Conservation (phyloP, 2,797 vertebrate species). For the Thunnus albacares region DNA sequence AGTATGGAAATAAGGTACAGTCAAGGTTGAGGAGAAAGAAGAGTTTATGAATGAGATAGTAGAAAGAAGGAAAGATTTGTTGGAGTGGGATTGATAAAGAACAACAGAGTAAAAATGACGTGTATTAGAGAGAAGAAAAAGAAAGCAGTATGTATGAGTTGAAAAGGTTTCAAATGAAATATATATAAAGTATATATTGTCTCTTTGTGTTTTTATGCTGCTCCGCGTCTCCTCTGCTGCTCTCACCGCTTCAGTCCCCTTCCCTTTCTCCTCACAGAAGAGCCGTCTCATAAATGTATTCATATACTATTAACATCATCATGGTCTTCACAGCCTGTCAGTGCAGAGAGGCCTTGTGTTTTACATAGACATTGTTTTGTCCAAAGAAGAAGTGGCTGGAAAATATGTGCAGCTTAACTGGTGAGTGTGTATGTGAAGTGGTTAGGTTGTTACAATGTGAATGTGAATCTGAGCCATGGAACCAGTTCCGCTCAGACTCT, state of each 20-base stretch:
- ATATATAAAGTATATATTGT: neutral
- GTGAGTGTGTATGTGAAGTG: conserved; percentile 19
- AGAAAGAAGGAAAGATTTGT: neutral
- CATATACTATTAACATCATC: conserved; percentile 26
- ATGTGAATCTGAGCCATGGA: conserved; percentile 19
- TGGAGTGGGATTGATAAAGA: neutral
- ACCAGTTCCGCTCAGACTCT: conserved; percentile 18
- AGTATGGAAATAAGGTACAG: conserved; percentile 33
- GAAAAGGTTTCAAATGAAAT: neutral
- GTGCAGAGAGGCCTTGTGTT: conserved; percentile 26
- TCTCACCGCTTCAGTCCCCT: neutral
- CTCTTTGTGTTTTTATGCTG: neutral
- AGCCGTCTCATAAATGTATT: conserved; percentile 37
- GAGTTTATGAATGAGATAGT: conserved; percentile 53
- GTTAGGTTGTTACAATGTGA: conserved; percentile 26
- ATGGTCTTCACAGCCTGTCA: conserved; percentile 26
- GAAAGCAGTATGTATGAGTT: neutral
- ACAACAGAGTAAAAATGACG: neutral
- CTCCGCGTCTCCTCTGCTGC: neutral
- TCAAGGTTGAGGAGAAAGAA: conserved; percentile 18
- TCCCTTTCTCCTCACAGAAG: neutral
- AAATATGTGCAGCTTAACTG: conserved; percentile 27
- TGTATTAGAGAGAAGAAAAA: neutral
- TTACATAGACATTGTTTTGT: conserved; percentile 40
- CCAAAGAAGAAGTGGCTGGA: conserved; percentile 16